Evolutionary conservation across 2,888 invertebrate genomes (phyloP), one percentile per base, ranked within the genome.

Genomic region (Glaucopsyche alexis): DNA sequence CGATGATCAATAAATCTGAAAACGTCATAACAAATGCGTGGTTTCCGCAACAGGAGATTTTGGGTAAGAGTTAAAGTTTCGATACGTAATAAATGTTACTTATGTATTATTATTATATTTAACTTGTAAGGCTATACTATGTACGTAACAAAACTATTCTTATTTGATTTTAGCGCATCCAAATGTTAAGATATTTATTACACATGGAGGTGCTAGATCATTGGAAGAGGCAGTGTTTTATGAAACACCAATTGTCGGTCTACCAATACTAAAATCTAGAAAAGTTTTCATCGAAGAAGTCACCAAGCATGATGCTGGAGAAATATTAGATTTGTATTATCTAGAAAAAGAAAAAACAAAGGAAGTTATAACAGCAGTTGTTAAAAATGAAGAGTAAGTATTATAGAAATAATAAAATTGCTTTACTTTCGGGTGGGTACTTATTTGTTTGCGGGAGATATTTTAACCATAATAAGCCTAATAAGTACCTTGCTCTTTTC

Each of bases 1-100:
- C 88, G 8, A 78, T 86, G 78, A 83, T 92, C 14, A 86, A 87
- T 45, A 85, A 87, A 75, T 86, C 94, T 29, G 81, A 84, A 11
- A 94, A 94, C 79, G 88, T 95, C 0, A 84, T 91, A 64, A 80
- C 90, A 1, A 81, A 83, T 19, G 81, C 83, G 16, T 94, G 94
- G 94, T 88, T 94, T 73, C 94, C 94, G 0, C 94, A 94, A 76
- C 92, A 94, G 78, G 91, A 94, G 81, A 75, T 94, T 75, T 83
- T 94, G 74, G 93, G 94, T 94, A 81, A 78, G 77, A 45, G n/a
- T 29, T 29, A 29, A 29, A 29, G 29, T 29, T 29, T 29, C 29
- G 4, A 29, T 4, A n/a, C n/a, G n/a, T n/a, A 29, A 2, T 29
- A 3, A 29, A 29, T 3, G 29, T 29, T 29, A 29, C 29, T 1